Conservation (phyloP, 2,113 vertebrate genomes). For the Equus quagga region DNA sequence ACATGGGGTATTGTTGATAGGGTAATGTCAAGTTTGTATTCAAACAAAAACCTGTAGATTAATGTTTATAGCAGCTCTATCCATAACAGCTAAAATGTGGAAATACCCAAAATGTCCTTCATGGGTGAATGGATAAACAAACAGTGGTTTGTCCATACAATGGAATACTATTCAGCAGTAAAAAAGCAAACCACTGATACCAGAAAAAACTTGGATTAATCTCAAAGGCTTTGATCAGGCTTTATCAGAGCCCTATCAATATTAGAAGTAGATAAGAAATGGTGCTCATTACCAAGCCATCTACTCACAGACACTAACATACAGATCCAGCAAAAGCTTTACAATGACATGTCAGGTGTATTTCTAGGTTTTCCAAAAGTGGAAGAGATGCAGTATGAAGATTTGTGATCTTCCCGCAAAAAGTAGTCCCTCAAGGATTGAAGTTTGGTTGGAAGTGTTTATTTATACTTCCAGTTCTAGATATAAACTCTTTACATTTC, state of each 20-base stretch:
- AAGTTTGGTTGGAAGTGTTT: neutral
- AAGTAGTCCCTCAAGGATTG: neutral
- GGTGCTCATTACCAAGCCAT: neutral
- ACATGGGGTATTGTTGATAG: accelerated
- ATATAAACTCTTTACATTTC: neutral
- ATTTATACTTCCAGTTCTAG: neutral
- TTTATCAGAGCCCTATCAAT: neutral
- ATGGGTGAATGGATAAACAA: no score
- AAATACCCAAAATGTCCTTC: no score
- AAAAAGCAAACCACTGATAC: no score
- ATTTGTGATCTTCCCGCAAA: neutral
- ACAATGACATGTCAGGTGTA: neutral
- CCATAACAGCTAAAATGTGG: no score
- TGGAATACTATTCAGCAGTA: no score
- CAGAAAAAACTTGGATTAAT: no score
- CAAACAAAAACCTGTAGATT: no score
- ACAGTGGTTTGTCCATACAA: no score
- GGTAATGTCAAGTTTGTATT: neutral
- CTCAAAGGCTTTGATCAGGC: neutral
- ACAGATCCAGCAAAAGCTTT: neutral
- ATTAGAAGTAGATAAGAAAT: neutral
- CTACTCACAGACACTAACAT: neutral
- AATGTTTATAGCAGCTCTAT: no score
- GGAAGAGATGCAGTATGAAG: neutral
- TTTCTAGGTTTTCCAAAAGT: neutral